These are phyloP conservation scores for Agrypnia vestita DNA, from an alignment of 1,140 invertebrate genomes.

Conservation along the genomic window DNA sequence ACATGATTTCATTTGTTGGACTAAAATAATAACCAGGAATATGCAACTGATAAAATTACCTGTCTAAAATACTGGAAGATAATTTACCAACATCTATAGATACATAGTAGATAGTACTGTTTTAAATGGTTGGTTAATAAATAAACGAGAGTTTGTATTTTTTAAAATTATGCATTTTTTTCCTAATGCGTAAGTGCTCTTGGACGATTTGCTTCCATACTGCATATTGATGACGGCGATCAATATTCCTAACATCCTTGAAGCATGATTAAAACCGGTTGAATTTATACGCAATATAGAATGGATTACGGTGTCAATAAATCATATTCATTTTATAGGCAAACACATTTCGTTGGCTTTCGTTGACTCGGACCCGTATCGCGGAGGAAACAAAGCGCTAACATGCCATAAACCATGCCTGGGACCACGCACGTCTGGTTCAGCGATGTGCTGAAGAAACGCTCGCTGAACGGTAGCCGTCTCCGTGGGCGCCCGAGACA, in stretches of 20 bases:
- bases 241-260: slow-evolving; percentile 13
- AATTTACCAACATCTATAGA: too few species aligned
- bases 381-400: slow-evolving; percentile 10
- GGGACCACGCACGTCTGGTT: slow-evolving; percentile 7
- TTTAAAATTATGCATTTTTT: too few species aligned
- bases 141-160: too few species aligned
- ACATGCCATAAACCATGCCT: slow-evolving; percentile 3
- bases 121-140: too few species aligned
- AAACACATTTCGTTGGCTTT: slow-evolving; percentile 15
- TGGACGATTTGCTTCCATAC: too few species aligned
- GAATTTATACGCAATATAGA: slow-evolving; percentile 41
- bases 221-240: neutral
- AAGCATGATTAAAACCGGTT: slow-evolving; percentile 32
- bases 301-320: slow-evolving; percentile 36
- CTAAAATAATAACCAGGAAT: too few species aligned
- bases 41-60: too few species aligned
- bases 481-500: neutral
- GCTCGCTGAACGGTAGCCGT: too few species aligned
- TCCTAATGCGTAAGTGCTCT: too few species aligned
- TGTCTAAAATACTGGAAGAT: too few species aligned
- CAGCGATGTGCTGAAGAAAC: neutral
- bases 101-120: too few species aligned
- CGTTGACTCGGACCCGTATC: neutral
- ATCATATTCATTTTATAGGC: slow-evolving; percentile 39
- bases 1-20: too few species aligned